These are phyloP conservation scores for Megalops cyprinoides DNA, from an alignment of 2,797 vertebrate genomes.

Conservation along the genomic window DNA sequence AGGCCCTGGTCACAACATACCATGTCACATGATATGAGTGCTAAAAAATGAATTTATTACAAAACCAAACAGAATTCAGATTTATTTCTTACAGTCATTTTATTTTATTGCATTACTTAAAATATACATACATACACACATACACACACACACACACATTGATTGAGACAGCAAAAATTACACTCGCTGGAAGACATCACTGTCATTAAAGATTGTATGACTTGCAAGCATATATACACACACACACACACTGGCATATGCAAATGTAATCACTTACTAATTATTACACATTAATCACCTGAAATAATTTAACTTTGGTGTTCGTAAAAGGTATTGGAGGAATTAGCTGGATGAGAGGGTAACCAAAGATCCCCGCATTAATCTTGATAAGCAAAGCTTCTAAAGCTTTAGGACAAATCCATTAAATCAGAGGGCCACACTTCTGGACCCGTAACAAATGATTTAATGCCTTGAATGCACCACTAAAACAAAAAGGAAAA, in stretches of 20 bases:
- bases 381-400: conserved; percentile 14
- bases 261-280: neutral
- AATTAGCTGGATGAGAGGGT: neutral
- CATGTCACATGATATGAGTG: too few relatives aligned
- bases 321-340: conserved; percentile 3
- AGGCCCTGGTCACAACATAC: too few relatives aligned
- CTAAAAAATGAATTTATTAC: too few relatives aligned
- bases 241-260: too few relatives aligned
- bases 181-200: neutral
- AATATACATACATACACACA: too few relatives aligned
- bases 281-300: conserved; percentile 7
- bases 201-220: neutral
- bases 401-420: neutral
- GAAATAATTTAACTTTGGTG: conserved; percentile 3
- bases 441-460: neutral
- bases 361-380: neutral
- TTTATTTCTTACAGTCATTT: too few relatives aligned
- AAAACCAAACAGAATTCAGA: too few relatives aligned
- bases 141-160: too few relatives aligned
- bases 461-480: neutral
- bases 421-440: neutral
- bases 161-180: neutral
- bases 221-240: neutral
- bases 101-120: too few relatives aligned
- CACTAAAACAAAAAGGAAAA: neutral